phyloP scores from a whole-genome alignment of 2,113 vertebrate species.

The Chiloscyllium plagiosum region DNA sequence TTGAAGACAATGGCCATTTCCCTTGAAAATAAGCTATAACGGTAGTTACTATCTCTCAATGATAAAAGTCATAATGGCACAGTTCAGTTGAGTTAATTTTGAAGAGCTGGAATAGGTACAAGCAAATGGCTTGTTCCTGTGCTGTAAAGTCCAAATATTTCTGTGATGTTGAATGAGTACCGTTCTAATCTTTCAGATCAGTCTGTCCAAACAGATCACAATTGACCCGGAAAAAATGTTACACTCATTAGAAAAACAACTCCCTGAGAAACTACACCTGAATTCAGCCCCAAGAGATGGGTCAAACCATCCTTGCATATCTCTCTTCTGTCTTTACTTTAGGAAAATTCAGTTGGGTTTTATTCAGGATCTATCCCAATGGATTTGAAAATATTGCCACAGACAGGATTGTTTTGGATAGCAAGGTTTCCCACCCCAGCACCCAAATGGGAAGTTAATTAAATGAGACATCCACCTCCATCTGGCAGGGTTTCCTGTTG shows the following conservation, averaged over 20 bases:
- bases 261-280: not conserved
- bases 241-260: not conserved
- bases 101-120: not conserved
- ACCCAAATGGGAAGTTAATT: no score
- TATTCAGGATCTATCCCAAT: not conserved
- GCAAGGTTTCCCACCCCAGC: no score
- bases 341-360: not conserved
- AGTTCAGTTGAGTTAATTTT: not conserved
- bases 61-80: not conserved
- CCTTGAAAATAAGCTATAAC: not conserved
- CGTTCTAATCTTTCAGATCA: not conserved
- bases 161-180: not conserved
- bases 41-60: not conserved
- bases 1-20: not conserved
- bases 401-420: not conserved
- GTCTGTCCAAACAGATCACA: not conserved
- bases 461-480: no score
- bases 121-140: not conserved
- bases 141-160: not conserved
- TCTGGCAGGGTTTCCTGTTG: no score
- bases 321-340: not conserved
- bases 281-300: not conserved
- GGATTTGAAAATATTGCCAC: not conserved
- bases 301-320: no score
- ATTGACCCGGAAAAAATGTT: not conserved